Evolutionary conservation across 2,113 vertebrate species (phyloP), one percentile per base, ranked within the genome.

Genomic region (Corythoichthys intestinalis): DNA sequence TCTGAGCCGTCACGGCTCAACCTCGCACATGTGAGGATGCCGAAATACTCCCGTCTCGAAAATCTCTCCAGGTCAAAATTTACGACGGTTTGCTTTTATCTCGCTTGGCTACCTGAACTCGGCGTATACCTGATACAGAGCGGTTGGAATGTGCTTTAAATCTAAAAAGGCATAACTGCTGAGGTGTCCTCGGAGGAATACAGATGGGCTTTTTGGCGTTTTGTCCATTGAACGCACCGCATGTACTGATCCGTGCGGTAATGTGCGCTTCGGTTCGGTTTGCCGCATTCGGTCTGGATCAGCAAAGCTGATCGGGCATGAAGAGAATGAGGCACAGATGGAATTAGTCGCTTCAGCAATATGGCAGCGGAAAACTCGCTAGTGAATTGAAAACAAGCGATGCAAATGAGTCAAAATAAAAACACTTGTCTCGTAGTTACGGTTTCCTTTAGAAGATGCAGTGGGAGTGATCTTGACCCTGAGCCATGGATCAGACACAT

Each of bases 1-100:
- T 69, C 76, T 74, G 70, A 71, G 49, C 76, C 59, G 79, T 84
- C 66, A 72, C 59, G 60, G 41, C 39, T 50, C 39, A 72, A 83
- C 70, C 49, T 49, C 37, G 54, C 57, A n/a, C 69, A 69, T 58
- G 57, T 75, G 60, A 71, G 59, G 49, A 61, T 68, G 39, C 49
- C 6, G 62, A 73, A 74, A 72, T 71, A 60, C 39, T 28, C 69
- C 57, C 53, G 77, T 75, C 59, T 66, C 54, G 48, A 66, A 57
- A 80, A 28, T 75, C 67, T 73, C 35, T 65, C 44, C 2, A 67
- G 39, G n/a, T 65, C 66, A 67, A 48, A 69, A 17, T 76, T 75
- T 67, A 83, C 75, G 73, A 64, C 57, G 52, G 41, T 8, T 59
- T 47, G 37, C 49, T 60, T 72, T 57, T 57, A 71, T 78, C 68